phyloP scores from a whole-genome alignment of 2,113 vertebrate species.

The Microtus ochrogaster region DNA sequence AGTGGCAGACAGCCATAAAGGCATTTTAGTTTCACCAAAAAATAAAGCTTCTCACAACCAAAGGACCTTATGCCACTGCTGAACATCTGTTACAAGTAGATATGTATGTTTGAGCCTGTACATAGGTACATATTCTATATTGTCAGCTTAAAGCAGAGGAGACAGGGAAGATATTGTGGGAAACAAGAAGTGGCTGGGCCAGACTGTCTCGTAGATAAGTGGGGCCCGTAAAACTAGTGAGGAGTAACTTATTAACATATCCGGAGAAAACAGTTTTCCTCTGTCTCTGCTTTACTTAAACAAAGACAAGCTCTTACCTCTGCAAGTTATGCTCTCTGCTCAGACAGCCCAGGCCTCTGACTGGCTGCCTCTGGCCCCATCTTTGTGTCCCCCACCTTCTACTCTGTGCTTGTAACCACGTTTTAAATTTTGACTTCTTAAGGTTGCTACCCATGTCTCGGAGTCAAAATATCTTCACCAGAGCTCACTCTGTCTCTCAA shows the following conservation, averaged over 20 bases:
- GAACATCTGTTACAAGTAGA: not conserved
- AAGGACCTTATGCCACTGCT: not conserved
- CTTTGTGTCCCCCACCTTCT: not conserved
- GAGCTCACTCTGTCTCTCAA: not conserved
- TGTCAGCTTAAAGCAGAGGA: not conserved
- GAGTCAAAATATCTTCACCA: not conserved
- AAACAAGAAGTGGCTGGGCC: not conserved
- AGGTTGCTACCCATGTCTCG: not conserved
- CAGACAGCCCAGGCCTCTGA: not conserved
- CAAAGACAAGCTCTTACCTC: not conserved
- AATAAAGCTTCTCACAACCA: not conserved
- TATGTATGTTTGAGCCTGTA: not conserved
- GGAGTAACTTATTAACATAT: not conserved
- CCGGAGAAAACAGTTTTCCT: not conserved
- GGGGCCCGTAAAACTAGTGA: not conserved
- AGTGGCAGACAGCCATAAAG: not conserved
- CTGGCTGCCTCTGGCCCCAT: accelerated
- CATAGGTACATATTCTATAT: not conserved
- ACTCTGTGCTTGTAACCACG: not conserved
- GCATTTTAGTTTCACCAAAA: not conserved
- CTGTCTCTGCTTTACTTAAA: not conserved
- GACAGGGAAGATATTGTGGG: not conserved
- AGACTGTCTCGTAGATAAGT: not conserved
- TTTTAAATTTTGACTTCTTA: not conserved
- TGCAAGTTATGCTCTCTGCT: not conserved